A percentile compares a stretch with the other conserved stretches of the same genome.
These are phyloP conservation scores for Philereme transversata DNA, from an alignment of 2,888 invertebrate genomes.

Conservation along the genomic window DNA sequence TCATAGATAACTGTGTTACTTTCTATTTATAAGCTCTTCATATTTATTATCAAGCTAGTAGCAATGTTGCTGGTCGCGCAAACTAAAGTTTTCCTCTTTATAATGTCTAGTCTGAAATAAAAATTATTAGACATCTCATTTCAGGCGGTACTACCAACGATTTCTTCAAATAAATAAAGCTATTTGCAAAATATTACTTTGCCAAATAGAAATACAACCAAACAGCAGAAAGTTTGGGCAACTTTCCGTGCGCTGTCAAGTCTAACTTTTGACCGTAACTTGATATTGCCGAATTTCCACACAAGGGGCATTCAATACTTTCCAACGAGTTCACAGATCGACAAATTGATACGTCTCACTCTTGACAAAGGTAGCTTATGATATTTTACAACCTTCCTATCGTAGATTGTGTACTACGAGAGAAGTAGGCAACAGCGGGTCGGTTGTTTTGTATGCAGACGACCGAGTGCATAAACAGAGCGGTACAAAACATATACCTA, in stretches of 20 bases:
- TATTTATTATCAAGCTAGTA: not conserved
- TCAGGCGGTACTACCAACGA: no score
- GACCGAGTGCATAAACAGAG: slow-evolving; percentile 52
- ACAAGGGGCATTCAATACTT: slow-evolving; percentile 29
- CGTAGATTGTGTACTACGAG: slow-evolving; percentile 32
- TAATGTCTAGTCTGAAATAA: no score
- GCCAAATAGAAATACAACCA: slow-evolving; percentile 10
- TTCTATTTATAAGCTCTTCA: slow-evolving; percentile 8
- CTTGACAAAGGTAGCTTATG: slow-evolving; percentile 27
- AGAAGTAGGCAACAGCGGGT: slow-evolving; percentile 27
- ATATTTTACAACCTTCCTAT: slow-evolving; percentile 41
- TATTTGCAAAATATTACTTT: slow-evolving; percentile 6
- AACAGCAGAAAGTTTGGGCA: slow-evolving; percentile 10
- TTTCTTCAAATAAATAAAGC: not conserved
- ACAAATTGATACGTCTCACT: slow-evolving; percentile 40
- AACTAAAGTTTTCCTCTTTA: no score
- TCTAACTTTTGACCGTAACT: slow-evolving; percentile 29
- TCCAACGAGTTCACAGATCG: slow-evolving; percentile 27
- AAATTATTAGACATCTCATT: no score
- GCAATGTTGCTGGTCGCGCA: no score
- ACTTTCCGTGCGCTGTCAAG: slow-evolving; percentile 30
- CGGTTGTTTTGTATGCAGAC: slow-evolving; percentile 55
- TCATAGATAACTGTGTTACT: slow-evolving; percentile 15
- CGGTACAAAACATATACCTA: slow-evolving; percentile 35
- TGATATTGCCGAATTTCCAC: slow-evolving; percentile 28